A percentile compares a stretch with the other conserved stretches of the same genome.
Evolutionary conservation across 2,888 invertebrate species (phyloP).

Genomic region (Saturnia japonica): DNA sequence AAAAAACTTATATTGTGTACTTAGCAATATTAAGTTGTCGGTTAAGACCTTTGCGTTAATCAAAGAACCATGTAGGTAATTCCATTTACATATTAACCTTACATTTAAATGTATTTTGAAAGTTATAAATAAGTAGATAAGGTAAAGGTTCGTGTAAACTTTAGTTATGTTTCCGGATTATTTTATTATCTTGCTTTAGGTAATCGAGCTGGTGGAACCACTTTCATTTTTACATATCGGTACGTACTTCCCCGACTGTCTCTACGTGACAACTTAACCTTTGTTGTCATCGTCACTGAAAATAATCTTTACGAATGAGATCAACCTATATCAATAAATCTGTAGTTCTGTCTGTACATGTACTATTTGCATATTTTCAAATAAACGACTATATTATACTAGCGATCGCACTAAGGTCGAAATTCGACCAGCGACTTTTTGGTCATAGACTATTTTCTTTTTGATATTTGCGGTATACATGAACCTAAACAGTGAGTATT

Average conservation of each 20-base stretch:
- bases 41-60: background rate
- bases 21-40: background rate
- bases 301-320: background rate
- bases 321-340: background rate
- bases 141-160: constrained; percentile 16
- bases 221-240: constrained; percentile 30
- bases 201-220: constrained; percentile 26
- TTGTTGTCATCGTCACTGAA: background rate
- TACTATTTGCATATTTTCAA: no score
- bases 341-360: background rate
- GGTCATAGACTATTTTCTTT: no score
- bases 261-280: constrained; percentile 1
- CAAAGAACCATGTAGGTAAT: background rate
- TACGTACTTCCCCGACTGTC: background rate
- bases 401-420: no score
- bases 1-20: no score
- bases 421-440: no score
- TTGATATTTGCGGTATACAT: no score
- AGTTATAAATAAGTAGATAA: background rate
- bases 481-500: no score
- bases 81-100: background rate
- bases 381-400: no score
- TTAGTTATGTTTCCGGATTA: constrained; percentile 21
- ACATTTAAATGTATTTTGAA: background rate
- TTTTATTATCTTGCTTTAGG: constrained; percentile 27